These are phyloP conservation scores for Dasysyrphus albostriatus DNA, from an alignment of 2,888 invertebrate species.

Conservation along the genomic window DNA sequence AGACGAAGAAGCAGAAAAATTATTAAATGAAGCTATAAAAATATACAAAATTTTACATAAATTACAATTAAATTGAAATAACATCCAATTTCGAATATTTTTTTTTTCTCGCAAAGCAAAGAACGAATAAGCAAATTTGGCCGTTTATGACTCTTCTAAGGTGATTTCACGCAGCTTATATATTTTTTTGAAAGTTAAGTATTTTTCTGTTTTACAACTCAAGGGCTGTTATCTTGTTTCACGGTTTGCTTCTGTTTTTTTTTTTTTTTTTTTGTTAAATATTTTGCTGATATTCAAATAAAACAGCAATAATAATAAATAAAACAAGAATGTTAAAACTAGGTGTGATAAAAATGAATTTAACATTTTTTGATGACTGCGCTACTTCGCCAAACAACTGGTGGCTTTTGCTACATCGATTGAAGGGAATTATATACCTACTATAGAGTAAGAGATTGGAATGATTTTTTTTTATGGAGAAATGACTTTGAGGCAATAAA, in stretches of 20 bases:
- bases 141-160: constrained; percentile 26
- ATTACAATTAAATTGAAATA: constrained; percentile 46
- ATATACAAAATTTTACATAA: constrained; percentile 32
- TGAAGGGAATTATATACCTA: not conserved
- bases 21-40: constrained; percentile 30
- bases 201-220: constrained; percentile 34
- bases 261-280: not conserved
- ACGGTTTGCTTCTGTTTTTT: not conserved
- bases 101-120: not conserved
- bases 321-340: constrained; percentile 33
- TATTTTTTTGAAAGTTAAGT: constrained; percentile 28
- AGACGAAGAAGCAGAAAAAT: not conserved
- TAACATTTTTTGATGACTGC: constrained; percentile 10
- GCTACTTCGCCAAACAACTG: not conserved
- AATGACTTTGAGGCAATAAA: constrained; percentile 13
- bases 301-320: constrained; percentile 41
- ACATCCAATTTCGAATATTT: constrained; percentile 22
- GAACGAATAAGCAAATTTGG: constrained; percentile 18
- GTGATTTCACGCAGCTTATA: constrained; percentile 36
- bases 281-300: constrained; percentile 39
- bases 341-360: constrained; percentile 30
- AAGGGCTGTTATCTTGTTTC: constrained; percentile 17
- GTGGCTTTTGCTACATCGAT: not conserved
- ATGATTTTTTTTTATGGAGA: not conserved
- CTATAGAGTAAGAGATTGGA: not conserved